Percentiles rank a stretch among this genome's conserved stretches.
Evolutionary conservation across 1,140 invertebrate species (phyloP).

Genomic region (Brachystomella parvula): DNA sequence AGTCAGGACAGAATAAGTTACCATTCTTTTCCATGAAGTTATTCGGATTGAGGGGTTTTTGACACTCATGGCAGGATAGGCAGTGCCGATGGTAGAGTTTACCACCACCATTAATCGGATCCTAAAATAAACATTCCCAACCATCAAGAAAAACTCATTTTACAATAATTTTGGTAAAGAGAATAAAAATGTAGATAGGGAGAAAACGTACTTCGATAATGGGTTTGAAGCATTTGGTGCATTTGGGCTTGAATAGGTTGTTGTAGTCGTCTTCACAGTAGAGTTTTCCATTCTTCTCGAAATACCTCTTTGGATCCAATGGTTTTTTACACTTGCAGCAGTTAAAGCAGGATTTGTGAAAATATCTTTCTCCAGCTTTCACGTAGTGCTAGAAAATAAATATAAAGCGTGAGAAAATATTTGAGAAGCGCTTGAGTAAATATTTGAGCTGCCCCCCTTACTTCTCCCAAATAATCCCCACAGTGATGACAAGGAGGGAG

Average conservation of each 20-base stretch:
- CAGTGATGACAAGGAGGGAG: constrained; percentile 34
- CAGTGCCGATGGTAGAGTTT: constrained; percentile 15
- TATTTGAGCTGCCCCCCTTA: neutral
- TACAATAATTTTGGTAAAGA: neutral
- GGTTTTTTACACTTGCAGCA: constrained; percentile 53
- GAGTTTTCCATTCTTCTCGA: constrained; percentile 47
- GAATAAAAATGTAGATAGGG: neutral
- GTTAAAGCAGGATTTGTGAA: constrained; percentile 53
- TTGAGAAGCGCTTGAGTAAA: neutral
- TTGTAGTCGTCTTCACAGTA: constrained; percentile 55
- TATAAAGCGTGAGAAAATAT: neutral
- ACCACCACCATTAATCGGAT: constrained; percentile 1
- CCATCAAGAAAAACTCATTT: neutral
- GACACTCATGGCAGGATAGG: constrained; percentile 22
- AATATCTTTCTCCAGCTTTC: constrained; percentile 20
- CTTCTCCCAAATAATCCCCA: constrained; percentile 25
- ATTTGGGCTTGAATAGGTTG: constrained; percentile 57
- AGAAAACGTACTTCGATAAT: constrained; percentile 44
- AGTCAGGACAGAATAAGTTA: constrained; percentile 13
- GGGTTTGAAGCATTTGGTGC: constrained; percentile 52
- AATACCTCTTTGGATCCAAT: constrained; percentile 52
- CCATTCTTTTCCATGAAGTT: constrained; percentile 25
- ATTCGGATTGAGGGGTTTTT: constrained; percentile 17
- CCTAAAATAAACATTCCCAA: neutral
- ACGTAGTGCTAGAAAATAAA: neutral